Base-by-base conservation (phyloP, 2,113 vertebrate species). In the Fregetta grallaria region DNA sequence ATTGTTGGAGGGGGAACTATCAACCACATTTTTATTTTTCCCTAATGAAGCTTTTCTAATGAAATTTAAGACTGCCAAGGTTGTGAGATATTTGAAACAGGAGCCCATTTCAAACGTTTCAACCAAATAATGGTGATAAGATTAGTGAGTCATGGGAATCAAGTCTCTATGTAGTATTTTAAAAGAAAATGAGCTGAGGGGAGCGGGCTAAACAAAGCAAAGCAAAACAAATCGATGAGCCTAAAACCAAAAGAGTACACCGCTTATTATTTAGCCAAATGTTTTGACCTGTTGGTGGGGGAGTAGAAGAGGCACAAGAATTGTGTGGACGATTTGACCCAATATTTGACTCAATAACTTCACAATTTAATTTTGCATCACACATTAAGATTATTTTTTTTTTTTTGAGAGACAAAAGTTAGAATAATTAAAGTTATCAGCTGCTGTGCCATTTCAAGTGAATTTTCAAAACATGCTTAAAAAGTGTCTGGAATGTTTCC, bases 101-200 rank as follows among this genome's bases (percentile, higher is more conserved):
- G 12, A 95, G 58, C n/a, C 73, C 7, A 3, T 90, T 93, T 90
- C 68, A 76, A 86, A 86, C 78, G 42, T 92, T 96, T 96, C 92
- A 88, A 53, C 87, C 95, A 96, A 97, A 93, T 83, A 91, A 90
- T 87, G 95, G 95, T 94, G 92, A 91, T 92, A 80, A 90, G 96
- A 91, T 95, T 96, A 93, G 90, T 12, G 19, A 94, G 93, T 86
- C 86, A 72, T 68, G 93, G 97, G 88, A 97, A 95, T 94, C 62
- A 26, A 72, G 72, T 34, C 92, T 83, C 92, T 84, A n/a, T 5
- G 6, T 30, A 90, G 71, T 70, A 67, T 81, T 92, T 96, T 94
- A 95, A 95, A 87, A 79, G 81, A 94, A 96, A 91, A 90, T 25
- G 78, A 87, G 91, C 61, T 7, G 86, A 76, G 44, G 50, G 75